Percentiles rank a stretch among this genome's conserved stretches.
phyloP scores from a whole-genome alignment of 2,113 vertebrate species.

The Eira barbara region DNA sequence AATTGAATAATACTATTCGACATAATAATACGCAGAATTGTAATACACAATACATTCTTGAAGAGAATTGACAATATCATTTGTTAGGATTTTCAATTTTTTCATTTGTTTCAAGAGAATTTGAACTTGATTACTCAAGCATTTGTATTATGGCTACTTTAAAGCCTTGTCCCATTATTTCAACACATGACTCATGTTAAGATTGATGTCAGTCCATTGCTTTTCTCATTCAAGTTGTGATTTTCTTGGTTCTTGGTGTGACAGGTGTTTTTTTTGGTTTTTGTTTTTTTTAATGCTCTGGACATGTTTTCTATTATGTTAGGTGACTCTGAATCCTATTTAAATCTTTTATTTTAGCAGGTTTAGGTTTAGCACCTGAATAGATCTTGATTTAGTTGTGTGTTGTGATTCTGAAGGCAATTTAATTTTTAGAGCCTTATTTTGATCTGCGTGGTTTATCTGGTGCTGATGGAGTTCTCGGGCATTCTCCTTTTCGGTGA shows the following conservation, averaged over 20 bases:
- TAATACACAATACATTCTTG: not conserved
- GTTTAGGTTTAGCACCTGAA: not conserved
- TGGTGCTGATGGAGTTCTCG: not conserved
- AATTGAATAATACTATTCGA: not conserved
- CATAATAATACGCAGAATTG: not conserved
- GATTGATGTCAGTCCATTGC: not conserved
- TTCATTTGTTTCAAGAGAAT: not conserved
- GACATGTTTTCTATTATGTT: not conserved
- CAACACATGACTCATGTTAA: not conserved
- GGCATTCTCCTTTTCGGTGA: fast-evolving
- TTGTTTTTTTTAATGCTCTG: not conserved
- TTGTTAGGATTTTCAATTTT: not conserved
- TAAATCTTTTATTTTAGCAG: not conserved
- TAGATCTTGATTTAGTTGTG: not conserved
- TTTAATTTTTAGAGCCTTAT: not conserved
- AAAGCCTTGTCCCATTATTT: not conserved
- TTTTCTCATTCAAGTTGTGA: not conserved
- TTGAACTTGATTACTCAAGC: not conserved
- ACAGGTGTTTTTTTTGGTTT: not conserved
- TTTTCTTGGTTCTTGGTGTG: not conserved
- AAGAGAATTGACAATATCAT: not conserved
- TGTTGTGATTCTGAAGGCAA: not conserved
- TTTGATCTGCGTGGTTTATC: not conserved
- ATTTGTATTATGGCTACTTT: not conserved
- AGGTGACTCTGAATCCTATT: not conserved